Base-by-base conservation (phyloP, 2,888 invertebrate species). In the Sicus ferrugineus region DNA sequence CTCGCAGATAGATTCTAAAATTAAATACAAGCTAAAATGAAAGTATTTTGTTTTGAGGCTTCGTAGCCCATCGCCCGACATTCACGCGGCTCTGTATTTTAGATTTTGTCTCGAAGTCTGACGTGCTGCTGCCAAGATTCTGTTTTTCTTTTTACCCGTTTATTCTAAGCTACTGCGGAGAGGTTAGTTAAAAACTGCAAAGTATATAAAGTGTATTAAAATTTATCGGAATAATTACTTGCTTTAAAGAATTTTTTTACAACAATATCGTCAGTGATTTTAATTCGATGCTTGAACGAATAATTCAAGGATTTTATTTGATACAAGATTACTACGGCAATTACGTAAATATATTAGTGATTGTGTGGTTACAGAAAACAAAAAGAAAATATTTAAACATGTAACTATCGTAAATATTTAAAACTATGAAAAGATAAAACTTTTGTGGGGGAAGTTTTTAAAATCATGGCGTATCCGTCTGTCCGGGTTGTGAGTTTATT, bases 71-170 rank as follows among this genome's bases (percentile, higher is more conserved):
- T 52, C 21, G 61, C 19, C 23, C 46, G 38, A 31, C 56, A 28
- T 31, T 48, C 30, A 23, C 64, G 16, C 28, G 67, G 64, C 70
- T 73, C 70, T 74, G 74, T 75, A 74, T 74, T 75, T 73, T 74
- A 70, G 73, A 74, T 72, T 75, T 73, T 74, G 72, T 74, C 73
- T 74, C 72, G 73, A 68, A 71, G 72, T 73, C 72, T 68, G 74
- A 73, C 73, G 74, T 74, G 71, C 48, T 72, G 34, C 38, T 69
- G 68, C 69, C 64, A 70, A 66, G 59, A 52, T 58, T 42, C 23
- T 46, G 70, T 67, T 70, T n/a, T 68, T 26, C 56, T 70, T 70
- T 70, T 62, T 68, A 69, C 23, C 50, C 50, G 65, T 63, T 54
- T 48, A 66, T 64, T 72, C 69, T 67, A 70, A 75, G 75, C 75